Evolutionary conservation across 2,888 invertebrate species (phyloP), one percentile per base, ranked within the genome.

Genomic region (Meloe dianella): DNA sequence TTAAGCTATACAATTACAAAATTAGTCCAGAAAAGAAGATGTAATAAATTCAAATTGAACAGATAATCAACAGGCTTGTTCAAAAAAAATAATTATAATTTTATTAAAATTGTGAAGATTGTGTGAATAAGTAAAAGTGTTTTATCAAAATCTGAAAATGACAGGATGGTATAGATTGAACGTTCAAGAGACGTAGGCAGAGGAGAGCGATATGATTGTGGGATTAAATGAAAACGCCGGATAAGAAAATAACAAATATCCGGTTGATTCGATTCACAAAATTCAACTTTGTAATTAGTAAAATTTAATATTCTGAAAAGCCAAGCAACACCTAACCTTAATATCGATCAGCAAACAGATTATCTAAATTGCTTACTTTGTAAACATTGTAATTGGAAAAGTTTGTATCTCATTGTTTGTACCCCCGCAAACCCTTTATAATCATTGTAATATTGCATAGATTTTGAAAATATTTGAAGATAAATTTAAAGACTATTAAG

Each of bases 331-430:
- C 78, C 77, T 77, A 78, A 74, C 78, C 78, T 75, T 71, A 75
- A 77, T 79, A 79, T 79, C 77, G 78, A 79, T 78, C 77, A 74
- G 78, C 76, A 79, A 81, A 80, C 80, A 80, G 79, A 81, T 81
- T 81, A 81, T 80, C 80, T 80, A 81, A 80, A 81, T 81, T 81
- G 81, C 80, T 80, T 80, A 78, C 80, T 80, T 78, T 77, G 78
- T 79, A 80, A 80, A 81, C 80, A 79, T 74, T 76, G 78, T 80
- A 81, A 81, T 81, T 81, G 80, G 80, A 81, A 81, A 80, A 80
- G 77, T 80, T 80, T 54, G 74, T 75, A 72, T 70, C 71, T 65
- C 41, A 68, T 73, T 66, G 68, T 68, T 54, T 61, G 60, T 64
- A 35, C 71, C 73, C 70, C 69, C 69, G 71, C 70, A 71, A 73